Base-by-base conservation (phyloP, 92 coral and sea anemone species). In the Paragorgia papillata region DNA sequence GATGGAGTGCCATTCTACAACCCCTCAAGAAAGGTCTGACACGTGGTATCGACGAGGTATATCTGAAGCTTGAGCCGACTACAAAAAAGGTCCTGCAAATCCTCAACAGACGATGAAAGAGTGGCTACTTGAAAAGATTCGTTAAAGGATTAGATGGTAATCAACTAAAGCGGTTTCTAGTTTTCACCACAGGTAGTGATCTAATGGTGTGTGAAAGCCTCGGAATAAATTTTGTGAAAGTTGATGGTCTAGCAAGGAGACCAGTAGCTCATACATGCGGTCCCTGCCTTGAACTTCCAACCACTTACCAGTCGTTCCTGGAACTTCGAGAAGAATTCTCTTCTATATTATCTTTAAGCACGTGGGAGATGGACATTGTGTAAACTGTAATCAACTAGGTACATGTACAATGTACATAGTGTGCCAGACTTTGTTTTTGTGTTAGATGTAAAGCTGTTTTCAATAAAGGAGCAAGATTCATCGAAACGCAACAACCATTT, bases 281-380 rank as follows among this genome's bases (percentile, higher is more conserved):
- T 39, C 74, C 31, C 4, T 66, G 53, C 30, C 56, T 66, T 0
- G 74, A 66, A 66, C 56, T 66, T 35, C 74, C 74, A 18, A 39
- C 28, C 5, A 39, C 54, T 66, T 66, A 66, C 54, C 55, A 66
- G 46, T 66, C 74, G 2, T 66, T 66, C 25, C 74, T 55, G 0
- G 74, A 66, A 66, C 74, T 66, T 35, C 53, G 56, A 19, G 74
- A 66, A 37, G 74, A 66, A 44, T 66, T 66, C 25, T 66, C 74
- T 3, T 66, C 74, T 0, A 66, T 66, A 35, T 44, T 40, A 22
- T 7, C 74, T 15, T 48, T 66, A 18, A n/a, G n/a, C n/a, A n/a
- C n/a, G n/a, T n/a, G n/a, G n/a, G n/a, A n/a, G n/a, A n/a, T n/a
- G n/a, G n/a, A 66, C 54, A 14, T 37, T 3, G 17, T 66, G 74